phyloP scores from a whole-genome alignment of 2,888 invertebrate species.

The Eumacrocentrus americanus region DNA sequence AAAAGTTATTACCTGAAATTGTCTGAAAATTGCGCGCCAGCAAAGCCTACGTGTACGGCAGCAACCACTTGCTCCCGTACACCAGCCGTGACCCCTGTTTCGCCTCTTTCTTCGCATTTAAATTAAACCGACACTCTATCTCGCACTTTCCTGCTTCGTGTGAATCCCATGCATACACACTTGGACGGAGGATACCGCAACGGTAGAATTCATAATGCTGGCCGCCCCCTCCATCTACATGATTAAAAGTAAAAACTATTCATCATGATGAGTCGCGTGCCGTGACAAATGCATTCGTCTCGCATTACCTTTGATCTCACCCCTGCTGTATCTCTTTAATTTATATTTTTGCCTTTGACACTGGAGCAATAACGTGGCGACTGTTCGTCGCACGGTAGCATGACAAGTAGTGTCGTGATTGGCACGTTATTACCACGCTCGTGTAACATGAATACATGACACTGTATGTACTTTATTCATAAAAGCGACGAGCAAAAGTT shows the following conservation, averaged over 20 bases:
- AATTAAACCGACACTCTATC: not conserved
- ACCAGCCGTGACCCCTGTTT: too few species aligned
- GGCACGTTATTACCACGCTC: not conserved
- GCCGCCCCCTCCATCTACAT: not conserved
- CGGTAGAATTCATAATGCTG: not conserved
- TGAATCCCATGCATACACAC: not conserved
- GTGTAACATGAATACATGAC: not conserved
- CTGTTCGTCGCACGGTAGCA: too few species aligned
- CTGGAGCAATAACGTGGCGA: not conserved
- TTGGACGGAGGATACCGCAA: too few species aligned
- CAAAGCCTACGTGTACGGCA: conserved; percentile 14
- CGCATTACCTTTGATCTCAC: conserved; percentile 2
- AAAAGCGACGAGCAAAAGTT: too few species aligned
- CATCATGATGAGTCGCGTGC: too few species aligned
- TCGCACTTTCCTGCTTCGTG: conserved; percentile 3
- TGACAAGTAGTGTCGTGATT: not conserved
- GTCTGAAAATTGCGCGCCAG: conserved; percentile 52
- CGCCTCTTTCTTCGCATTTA: not conserved
- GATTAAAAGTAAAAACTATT: too few species aligned
- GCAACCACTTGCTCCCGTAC: not conserved
- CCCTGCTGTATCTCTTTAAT: not conserved
- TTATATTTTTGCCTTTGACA: not conserved
- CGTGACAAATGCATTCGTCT: conserved; percentile 16
- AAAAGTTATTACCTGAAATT: conserved; percentile 58
- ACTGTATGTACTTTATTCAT: not conserved